Evolutionary conservation across 2,113 vertebrate species (phyloP).

Genomic region (Ictidomys tridecemlineatus): DNA sequence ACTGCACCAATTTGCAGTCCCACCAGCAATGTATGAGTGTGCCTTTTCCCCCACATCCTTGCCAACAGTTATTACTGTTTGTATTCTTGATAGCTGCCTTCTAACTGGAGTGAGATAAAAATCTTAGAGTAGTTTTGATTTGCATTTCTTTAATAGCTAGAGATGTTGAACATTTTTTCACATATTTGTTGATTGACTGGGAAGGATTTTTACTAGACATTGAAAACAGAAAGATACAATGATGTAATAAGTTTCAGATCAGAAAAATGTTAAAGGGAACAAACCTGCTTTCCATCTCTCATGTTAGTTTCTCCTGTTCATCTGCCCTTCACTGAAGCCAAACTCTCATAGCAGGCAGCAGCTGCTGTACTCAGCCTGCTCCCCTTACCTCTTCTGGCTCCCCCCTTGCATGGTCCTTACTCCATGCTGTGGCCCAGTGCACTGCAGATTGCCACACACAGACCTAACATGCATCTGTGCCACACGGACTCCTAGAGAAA

Average conservation of each 20-base stretch:
- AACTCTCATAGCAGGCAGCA: not conserved
- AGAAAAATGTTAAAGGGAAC: constrained; percentile 21
- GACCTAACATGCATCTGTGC: not conserved
- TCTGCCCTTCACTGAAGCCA: not conserved
- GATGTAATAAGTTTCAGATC: constrained; percentile 3
- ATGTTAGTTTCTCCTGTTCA: not conserved
- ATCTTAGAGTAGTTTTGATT: no score
- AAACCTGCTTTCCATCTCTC: not conserved
- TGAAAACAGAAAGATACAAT: constrained; percentile 28
- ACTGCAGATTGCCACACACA: not conserved
- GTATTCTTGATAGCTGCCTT: no score
- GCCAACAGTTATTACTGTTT: no score
- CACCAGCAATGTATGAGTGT: no score
- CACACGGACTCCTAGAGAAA: not conserved
- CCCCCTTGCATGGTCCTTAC: not conserved
- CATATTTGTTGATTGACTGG: no score
- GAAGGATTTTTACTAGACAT: constrained; percentile 23
- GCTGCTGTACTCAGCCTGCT: not conserved
- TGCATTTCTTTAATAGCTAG: no score
- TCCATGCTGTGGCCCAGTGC: not conserved
- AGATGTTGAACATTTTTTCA: no score
- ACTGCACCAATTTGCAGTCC: no score
- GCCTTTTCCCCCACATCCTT: no score
- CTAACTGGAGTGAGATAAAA: no score
- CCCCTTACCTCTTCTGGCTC: not conserved